A percentile compares a stretch with the other conserved stretches of the same genome.
phyloP scores from a whole-genome alignment of 2,888 invertebrate species.

The Alloscopus bannaensis region DNA sequence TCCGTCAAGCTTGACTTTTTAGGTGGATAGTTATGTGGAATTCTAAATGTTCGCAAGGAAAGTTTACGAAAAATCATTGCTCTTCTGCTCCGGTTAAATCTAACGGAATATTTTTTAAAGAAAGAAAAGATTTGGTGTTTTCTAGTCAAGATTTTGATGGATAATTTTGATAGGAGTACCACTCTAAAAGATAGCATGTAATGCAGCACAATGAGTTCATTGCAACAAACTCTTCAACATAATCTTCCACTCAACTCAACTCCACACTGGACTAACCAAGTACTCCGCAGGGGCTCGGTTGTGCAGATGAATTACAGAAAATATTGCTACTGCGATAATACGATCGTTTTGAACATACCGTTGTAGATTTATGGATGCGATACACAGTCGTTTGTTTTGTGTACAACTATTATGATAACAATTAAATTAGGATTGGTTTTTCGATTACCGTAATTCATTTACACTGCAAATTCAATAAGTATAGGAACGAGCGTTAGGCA shows the following conservation, averaged over 20 bases:
- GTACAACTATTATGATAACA: background rate
- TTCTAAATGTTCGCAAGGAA: background rate
- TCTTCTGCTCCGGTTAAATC: constrained; percentile 49
- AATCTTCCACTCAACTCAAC: constrained; percentile 21
- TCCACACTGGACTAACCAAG: constrained; percentile 50
- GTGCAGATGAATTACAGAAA: background rate
- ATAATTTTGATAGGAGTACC: constrained; percentile 32
- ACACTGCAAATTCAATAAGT: no score
- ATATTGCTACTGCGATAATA: background rate
- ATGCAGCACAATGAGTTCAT: no score
- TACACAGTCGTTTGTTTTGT: background rate
- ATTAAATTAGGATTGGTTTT: constrained; percentile 23
- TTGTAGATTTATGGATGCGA: constrained; percentile 36
- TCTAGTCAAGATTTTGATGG: constrained; percentile 28
- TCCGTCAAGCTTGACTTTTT: constrained; percentile 4
- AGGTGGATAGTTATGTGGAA: background rate
- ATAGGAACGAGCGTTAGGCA: no score
- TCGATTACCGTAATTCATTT: constrained; percentile 21
- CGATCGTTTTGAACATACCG: constrained; percentile 25
- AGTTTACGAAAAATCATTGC: constrained; percentile 31
- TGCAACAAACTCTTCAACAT: background rate
- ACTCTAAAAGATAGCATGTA: constrained; percentile 14
- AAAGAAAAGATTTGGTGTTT: no score
- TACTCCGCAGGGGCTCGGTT: constrained; percentile 23
- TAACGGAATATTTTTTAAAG: constrained; percentile 40